Base-by-base conservation (phyloP, 2,797 vertebrate species). In the Macropodus opercularis region DNA sequence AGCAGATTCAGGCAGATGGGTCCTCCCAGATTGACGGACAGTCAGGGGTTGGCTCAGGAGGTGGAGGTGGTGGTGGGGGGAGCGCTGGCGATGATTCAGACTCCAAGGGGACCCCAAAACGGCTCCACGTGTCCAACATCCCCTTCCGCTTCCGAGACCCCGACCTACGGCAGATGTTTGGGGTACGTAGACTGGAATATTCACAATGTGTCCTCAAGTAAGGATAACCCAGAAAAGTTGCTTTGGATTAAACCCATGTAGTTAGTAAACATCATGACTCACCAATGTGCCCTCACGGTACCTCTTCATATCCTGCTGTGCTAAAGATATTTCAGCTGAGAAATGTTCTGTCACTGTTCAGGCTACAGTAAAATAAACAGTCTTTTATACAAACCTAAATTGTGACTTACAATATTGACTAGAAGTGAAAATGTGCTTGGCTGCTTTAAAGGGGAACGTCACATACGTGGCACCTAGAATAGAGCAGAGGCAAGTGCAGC, bases 71-170 rank as follows among this genome's bases (percentile, higher is more conserved):
- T 0, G 81, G 83, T 0, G 89, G 92, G 79, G 92, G 94, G 17
- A 69, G 49, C 5, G 27, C 36, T 55, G 94, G 93, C 12, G 90
- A 91, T 64, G 94, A 90, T 73, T 91, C 89, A 36, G 97, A 99
- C 14, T 94, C 95, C 83, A 99, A 98, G 90, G 93, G 93, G 36
- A 96, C 95, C 80, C 97, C 97, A 8, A 99, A 99, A 81, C 94
- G 97, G 19, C 96, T 99, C 64, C 97, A 99, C 11, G 97, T 99
- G 61, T 99, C 97, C 68, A 99, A 99, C 91, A 99, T 99, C 88
- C 97, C 97, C 69, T 99, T 99, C 90, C 96, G 97, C 67, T 99
- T 99, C 90, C 90, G 97, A 87, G 97, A 99, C 89, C 97, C 97
- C 2, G 97, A 99, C 87, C 94, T 99, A 56, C 93, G 97, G 57